Percentiles rank a stretch among this genome's conserved stretches.
Evolutionary conservation across 2,888 invertebrate genomes (phyloP).

Genomic region (Tribolium freemani): DNA sequence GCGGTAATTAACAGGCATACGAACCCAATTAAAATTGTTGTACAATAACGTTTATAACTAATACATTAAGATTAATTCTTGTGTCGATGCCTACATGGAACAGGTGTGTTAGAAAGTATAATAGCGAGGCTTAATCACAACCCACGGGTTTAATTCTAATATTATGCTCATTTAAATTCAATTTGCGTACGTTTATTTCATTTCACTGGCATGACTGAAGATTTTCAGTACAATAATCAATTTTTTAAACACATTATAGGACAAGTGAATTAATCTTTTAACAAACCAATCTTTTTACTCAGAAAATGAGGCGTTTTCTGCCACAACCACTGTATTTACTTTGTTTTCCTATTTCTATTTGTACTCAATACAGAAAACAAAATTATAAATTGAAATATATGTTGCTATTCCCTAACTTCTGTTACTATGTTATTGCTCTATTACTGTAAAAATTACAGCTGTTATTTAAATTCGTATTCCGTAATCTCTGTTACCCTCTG

Average conservation of each 20-base stretch:
- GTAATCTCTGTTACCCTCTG: no score
- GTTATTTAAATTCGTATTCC: no score
- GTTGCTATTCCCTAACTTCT: no score
- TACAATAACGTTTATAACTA: slow-evolving; percentile 22
- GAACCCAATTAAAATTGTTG: slow-evolving; percentile 30
- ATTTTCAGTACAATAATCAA: background rate
- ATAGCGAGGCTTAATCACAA: slow-evolving; percentile 25
- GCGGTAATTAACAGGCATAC: slow-evolving; percentile 11
- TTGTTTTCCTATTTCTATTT: background rate
- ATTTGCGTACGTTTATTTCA: slow-evolving; percentile 12
- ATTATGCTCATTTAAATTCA: slow-evolving; percentile 24
- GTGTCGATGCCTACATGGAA: slow-evolving; percentile 21
- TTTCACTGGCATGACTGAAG: slow-evolving; percentile 13
- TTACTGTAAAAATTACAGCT: no score
- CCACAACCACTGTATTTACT: background rate
- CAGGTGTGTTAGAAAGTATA: slow-evolving; percentile 33
- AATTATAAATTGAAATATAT: no score
- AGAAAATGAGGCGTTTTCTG: background rate
- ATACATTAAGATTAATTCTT: slow-evolving; percentile 19
- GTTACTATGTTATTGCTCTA: no score
- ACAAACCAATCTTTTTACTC: background rate
- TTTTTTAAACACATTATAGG: no score
- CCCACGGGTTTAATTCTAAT: background rate
- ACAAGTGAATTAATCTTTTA: no score
- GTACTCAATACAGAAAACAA: background rate